Evolutionary conservation across 1,140 invertebrate species (phyloP).

Genomic region (Brachionus sp.): DNA sequence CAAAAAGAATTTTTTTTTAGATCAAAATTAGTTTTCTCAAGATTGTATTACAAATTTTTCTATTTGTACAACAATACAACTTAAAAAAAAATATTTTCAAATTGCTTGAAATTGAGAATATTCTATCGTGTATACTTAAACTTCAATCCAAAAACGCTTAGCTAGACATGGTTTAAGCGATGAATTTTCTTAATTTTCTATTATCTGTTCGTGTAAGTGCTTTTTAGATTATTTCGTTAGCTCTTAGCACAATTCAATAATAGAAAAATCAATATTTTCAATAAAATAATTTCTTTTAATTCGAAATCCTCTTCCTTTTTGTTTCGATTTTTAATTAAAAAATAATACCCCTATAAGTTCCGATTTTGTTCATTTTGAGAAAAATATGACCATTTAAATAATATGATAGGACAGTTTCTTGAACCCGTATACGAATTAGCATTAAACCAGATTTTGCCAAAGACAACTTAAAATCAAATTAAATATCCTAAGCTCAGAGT

Average conservation of each 20-base stretch:
- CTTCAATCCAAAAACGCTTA: background rate
- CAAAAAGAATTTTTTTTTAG: background rate
- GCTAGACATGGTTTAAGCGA: background rate
- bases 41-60: background rate
- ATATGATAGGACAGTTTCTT: background rate
- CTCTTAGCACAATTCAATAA: background rate
- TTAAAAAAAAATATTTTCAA: background rate
- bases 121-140: background rate
- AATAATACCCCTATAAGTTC: background rate
- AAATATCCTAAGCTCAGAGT: background rate
- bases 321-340: conserved; percentile 5
- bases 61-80: background rate
- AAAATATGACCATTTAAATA: background rate
- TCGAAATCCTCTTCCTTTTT: background rate
- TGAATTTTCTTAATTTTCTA: background rate
- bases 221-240: background rate
- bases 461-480: background rate
- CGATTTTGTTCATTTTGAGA: background rate
- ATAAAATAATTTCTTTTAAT: conserved; percentile 1
- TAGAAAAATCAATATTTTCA: background rate
- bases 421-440: background rate
- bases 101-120: background rate
- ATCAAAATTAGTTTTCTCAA: background rate
- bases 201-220: background rate
- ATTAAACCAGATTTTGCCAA: background rate